Conservation (phyloP, 2,113 vertebrate genomes). For the Nibea albiflora region DNA sequence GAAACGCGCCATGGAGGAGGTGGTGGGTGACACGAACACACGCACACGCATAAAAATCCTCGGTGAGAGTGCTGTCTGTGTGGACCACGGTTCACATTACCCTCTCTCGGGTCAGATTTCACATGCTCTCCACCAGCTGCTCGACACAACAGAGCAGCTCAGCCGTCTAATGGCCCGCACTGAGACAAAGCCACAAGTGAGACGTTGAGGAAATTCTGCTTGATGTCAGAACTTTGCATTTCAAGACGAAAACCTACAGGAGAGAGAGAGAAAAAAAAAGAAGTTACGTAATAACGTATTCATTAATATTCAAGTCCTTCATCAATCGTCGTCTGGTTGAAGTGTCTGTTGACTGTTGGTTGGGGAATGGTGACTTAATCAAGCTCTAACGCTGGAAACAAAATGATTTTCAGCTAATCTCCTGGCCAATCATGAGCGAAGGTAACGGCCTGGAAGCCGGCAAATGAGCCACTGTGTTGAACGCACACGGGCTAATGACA, state of each 20-base stretch:
- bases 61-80: conserved; percentile 48
- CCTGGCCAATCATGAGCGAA: conserved; percentile 76
- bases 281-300: conserved; percentile 13
- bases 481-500: conserved; percentile 73
- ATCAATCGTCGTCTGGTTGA: conserved; percentile 22
- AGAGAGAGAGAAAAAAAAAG: neutral
- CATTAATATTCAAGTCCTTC: conserved; percentile 56
- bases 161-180: conserved; percentile 35
- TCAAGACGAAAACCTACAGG: neutral
- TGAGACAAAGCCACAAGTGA: conserved; percentile 45
- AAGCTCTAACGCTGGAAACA: conserved; percentile 69
- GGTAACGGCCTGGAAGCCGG: conserved; percentile 72
- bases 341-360: conserved; percentile 54
- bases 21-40: conserved; percentile 27
- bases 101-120: conserved; percentile 61
- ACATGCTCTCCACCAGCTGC: conserved; percentile 48
- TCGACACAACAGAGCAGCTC: conserved; percentile 10
- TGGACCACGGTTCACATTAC: conserved; percentile 62
- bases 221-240: neutral
- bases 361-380: conserved; percentile 74
- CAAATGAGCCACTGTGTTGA: conserved; percentile 73
- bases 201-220: conserved; percentile 8
- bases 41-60: conserved; percentile 31
- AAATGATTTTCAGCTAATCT: conserved; percentile 81
- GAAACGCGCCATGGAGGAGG: conserved; percentile 41